Evolutionary conservation across 2,888 invertebrate genomes (phyloP), one percentile per base, ranked within the genome.

Genomic region (Spilosoma lubricipeda): DNA sequence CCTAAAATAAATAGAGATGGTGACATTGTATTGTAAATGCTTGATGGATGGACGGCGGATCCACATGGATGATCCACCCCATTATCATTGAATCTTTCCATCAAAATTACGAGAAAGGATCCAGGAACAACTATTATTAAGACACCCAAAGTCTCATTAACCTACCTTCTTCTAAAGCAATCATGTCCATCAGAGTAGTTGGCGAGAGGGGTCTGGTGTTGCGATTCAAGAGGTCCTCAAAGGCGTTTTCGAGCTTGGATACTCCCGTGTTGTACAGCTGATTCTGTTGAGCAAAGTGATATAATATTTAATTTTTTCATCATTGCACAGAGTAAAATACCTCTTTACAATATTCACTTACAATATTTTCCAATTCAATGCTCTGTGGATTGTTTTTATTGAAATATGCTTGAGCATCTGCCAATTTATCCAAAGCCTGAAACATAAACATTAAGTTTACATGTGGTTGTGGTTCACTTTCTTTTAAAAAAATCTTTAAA

Each of bases 301-400:
- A 13, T 2, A 42, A 11, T 11, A 48, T 20, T 48, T 20, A 15
- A 45, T 48, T 48, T 18, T 45, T 1, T 42, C 42, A 42, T 42
- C 42, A 42, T 42, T 0, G 5, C 42, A 42, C 11, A 11, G 15
- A 45, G 18, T 20, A 48, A 48, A 48, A 48, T 20, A 48, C 20
- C 48, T 20, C 15, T 42, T 9, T 13, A n/a, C 2, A 27, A 20
- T 33, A 36, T 39, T 8, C 36, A 96, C 97, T 95, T 93, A 98
- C 98, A 83, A 99, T 98, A 94, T 99, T 99, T 89, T 99, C 98
- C 72, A 99, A 93, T 92, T 99, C 99, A 39, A 99, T 98, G 91
- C 99, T 99, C 87, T 98, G 98, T 1, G 98, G 98, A 91, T 99
- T 99, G 89, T 99, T 98, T 86, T 98, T 98, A 87, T 98, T 97